Conservation (phyloP, 1,140 invertebrate species). For the Watersipora subatra region DNA sequence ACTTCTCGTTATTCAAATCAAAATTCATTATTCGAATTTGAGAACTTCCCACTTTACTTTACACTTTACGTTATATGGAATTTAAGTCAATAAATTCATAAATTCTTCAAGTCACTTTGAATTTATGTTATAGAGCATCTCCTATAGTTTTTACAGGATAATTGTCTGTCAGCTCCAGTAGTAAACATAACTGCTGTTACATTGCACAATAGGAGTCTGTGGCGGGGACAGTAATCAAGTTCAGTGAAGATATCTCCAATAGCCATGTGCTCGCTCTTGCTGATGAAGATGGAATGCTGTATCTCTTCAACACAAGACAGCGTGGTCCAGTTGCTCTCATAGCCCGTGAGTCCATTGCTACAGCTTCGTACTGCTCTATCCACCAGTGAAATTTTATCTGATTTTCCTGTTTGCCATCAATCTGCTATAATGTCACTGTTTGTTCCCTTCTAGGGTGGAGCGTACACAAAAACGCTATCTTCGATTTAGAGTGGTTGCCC, state of each 20-base stretch:
- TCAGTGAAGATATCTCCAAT: background rate
- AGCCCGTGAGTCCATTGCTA: background rate
- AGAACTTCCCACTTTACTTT: too few species aligned
- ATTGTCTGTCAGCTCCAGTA: too few species aligned
- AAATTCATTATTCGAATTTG: too few species aligned
- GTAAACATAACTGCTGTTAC: too few species aligned
- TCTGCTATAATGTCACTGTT: background rate
- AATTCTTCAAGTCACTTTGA: too few species aligned
- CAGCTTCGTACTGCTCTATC: background rate
- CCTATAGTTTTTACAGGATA: too few species aligned
- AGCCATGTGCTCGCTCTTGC: background rate
- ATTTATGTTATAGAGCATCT: too few species aligned
- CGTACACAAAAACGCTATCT: slow-evolving; percentile 73
- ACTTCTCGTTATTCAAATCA: too few species aligned
- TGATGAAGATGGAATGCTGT: slow-evolving; percentile 1
- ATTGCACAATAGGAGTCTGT: background rate
- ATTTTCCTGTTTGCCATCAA: background rate
- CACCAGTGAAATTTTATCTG: background rate
- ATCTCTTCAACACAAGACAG: background rate
- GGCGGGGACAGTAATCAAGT: background rate
- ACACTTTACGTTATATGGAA: too few species aligned
- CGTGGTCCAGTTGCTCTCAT: background rate
- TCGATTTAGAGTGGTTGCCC: slow-evolving; percentile 72
- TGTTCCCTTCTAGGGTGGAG: slow-evolving; percentile 33
- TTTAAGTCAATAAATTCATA: too few species aligned